Evolutionary conservation across 2,888 invertebrate genomes (phyloP).

Genomic region (Drosophila nigricruria): DNA sequence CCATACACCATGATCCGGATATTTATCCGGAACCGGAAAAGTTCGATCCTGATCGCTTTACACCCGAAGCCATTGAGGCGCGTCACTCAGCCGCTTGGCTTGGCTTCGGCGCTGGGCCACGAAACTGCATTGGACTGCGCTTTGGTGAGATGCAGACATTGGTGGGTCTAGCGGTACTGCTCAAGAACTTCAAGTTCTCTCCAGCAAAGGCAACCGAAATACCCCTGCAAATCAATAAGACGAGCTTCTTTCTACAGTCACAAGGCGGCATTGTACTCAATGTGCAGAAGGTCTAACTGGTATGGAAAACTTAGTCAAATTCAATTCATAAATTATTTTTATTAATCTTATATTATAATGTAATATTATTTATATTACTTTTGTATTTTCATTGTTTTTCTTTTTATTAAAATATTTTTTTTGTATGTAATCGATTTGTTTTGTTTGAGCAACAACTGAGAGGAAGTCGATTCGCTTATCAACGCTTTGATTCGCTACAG

Average conservation of each 20-base stretch:
- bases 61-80: constrained; percentile 71
- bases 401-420: neutral
- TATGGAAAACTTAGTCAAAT: neutral
- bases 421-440: neutral
- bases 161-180: constrained; percentile 73
- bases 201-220: constrained; percentile 62
- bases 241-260: constrained; percentile 64
- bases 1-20: constrained; percentile 85
- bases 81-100: constrained; percentile 77
- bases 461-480: constrained; percentile 39
- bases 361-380: neutral
- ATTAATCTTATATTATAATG: neutral
- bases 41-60: constrained; percentile 86
- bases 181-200: constrained; percentile 76
- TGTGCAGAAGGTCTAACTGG: constrained; percentile 56
- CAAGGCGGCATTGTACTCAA: constrained; percentile 74
- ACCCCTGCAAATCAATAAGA: constrained; percentile 70
- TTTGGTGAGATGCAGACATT: constrained; percentile 83
- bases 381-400: neutral
- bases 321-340: neutral
- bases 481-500: constrained; percentile 13
- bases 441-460: neutral
- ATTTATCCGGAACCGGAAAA: constrained; percentile 85
- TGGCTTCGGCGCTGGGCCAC: constrained; percentile 82
- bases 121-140: constrained; percentile 83